These are phyloP conservation scores for Florisuga fusca DNA, from an alignment of 2,797 vertebrate species.

Conservation along the genomic window DNA sequence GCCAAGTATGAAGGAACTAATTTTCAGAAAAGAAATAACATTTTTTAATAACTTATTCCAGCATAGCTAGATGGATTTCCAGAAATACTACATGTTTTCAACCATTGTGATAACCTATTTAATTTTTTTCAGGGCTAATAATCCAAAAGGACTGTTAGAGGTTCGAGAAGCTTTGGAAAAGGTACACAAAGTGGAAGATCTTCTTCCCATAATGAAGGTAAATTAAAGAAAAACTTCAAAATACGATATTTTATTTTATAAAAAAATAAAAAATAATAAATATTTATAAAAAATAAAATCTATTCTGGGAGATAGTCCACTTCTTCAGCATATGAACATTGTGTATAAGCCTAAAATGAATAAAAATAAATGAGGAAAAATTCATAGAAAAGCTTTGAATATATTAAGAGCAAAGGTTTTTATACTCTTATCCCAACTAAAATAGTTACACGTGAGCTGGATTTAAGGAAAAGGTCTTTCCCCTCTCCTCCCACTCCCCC, in stretches of 20 bases:
- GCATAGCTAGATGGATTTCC: background rate
- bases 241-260: too few species aligned
- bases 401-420: background rate
- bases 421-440: background rate
- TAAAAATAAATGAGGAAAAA: background rate
- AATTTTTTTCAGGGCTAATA: conserved; percentile 86
- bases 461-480: background rate
- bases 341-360: background rate
- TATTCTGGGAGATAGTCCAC: background rate
- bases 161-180: conserved; percentile 94
- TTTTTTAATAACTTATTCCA: background rate
- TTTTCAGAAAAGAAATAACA: background rate
- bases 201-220: conserved; percentile 99
- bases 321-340: background rate
- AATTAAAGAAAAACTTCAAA: conserved; percentile 20
- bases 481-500: rapidly evolving
- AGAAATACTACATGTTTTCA: background rate
- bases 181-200: conserved; percentile 95
- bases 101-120: background rate
- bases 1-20: background rate
- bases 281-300: background rate
- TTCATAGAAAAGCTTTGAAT: background rate
- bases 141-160: conserved; percentile 91
- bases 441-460: background rate
- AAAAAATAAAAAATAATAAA: too few species aligned